Percentiles rank a stretch among this genome's conserved stretches.
phyloP scores from a whole-genome alignment of 2,888 invertebrate genomes.

The Petrolisthes cinctipes region DNA sequence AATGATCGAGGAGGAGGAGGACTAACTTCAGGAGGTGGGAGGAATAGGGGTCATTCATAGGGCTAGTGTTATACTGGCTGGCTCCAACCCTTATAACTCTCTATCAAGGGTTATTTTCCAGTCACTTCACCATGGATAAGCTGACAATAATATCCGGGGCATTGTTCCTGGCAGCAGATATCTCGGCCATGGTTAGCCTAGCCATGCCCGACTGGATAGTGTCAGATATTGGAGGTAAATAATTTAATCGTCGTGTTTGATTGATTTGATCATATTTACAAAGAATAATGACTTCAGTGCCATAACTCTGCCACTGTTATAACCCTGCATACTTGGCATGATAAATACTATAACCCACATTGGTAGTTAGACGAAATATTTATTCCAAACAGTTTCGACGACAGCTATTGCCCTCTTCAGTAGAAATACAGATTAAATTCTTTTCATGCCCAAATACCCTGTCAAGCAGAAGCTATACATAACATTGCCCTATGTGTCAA shows the following conservation, averaged over 20 bases:
- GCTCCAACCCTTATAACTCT: no score
- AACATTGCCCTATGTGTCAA: background rate
- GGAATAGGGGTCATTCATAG: no score
- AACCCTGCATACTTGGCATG: background rate
- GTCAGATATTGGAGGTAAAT: slow-evolving; percentile 89
- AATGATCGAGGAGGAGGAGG: no score
- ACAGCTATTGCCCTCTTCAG: background rate
- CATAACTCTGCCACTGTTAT: no score
- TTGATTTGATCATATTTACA: background rate
- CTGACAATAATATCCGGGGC: slow-evolving; percentile 91
- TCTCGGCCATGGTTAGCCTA: slow-evolving; percentile 92
- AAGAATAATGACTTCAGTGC: no score
- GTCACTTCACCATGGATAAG: slow-evolving; percentile 81
- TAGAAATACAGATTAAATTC: background rate
- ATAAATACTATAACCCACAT: background rate
- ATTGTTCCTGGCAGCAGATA: slow-evolving; percentile 90
- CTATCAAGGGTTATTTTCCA: no score
- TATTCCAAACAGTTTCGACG: background rate
- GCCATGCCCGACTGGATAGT: slow-evolving; percentile 97
- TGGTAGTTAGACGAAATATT: background rate
- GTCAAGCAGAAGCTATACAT: background rate
- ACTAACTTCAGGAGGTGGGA: no score
- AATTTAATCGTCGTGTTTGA: background rate
- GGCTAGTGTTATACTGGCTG: no score
- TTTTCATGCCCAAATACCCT: background rate